phyloP scores from a whole-genome alignment of 2,113 vertebrate genomes.

The Dendropsophus ebraccatus region DNA sequence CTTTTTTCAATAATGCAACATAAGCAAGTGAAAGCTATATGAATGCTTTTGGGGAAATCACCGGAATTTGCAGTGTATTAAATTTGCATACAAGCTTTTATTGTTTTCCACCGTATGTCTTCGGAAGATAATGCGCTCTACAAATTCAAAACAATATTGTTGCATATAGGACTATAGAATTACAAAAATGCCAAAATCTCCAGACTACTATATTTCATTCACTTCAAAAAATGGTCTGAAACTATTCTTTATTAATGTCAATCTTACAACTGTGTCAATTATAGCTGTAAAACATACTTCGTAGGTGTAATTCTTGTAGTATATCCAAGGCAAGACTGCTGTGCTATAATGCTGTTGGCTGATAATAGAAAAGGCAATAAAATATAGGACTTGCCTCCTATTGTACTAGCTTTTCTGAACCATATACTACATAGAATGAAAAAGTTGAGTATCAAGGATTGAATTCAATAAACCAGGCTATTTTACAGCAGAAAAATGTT shows the following conservation, averaged over 20 bases:
- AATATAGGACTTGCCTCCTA: no score
- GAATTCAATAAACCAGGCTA: no score
- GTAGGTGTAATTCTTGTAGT: not conserved
- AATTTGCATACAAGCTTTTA: slow-evolving; percentile 45
- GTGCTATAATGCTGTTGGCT: no score
- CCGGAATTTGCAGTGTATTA: slow-evolving; percentile 36
- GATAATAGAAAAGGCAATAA: no score
- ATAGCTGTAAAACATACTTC: not conserved
- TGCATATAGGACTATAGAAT: slow-evolving; percentile 4
- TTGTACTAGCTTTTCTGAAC: no score
- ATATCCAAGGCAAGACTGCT: no score
- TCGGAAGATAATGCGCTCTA: slow-evolving; percentile 26
- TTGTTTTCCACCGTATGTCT: slow-evolving; percentile 37
- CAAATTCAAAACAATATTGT: slow-evolving; percentile 29
- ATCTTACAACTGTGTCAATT: not conserved
- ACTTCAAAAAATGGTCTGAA: not conserved
- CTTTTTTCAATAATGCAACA: slow-evolving; percentile 48
- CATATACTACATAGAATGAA: no score
- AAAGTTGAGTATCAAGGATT: no score
- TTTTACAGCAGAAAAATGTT: no score
- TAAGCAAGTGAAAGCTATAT: slow-evolving; percentile 34
- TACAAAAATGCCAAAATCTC: not conserved
- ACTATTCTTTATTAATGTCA: not conserved
- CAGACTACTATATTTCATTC: not conserved
- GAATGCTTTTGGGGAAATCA: slow-evolving; percentile 47